Conservation (phyloP, 2,113 vertebrate species). For the Ovis aries region DNA sequence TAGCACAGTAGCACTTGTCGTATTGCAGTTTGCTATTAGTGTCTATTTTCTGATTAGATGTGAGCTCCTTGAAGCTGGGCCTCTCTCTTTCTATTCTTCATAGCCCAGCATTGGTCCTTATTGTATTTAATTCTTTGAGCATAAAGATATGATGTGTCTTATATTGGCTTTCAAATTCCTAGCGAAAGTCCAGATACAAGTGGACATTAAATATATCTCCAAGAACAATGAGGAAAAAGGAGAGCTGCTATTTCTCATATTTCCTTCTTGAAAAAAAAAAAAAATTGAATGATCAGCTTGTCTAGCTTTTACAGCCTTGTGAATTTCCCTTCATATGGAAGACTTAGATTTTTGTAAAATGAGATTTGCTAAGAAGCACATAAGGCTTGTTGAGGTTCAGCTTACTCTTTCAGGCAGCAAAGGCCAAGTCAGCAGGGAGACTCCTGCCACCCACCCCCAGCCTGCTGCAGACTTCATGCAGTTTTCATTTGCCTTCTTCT, state of each 20-base stretch:
- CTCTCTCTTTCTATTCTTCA: not conserved
- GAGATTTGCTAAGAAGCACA: conserved; percentile 19
- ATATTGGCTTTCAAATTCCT: not conserved
- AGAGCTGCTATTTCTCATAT: not conserved
- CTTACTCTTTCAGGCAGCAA: conserved; percentile 36
- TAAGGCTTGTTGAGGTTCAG: conserved; percentile 34
- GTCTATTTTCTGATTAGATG: not conserved
- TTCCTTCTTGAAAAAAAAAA: not conserved
- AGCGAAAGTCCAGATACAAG: not conserved
- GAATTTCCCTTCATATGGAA: conserved; percentile 7
- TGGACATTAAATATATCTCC: not conserved
- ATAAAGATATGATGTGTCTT: not conserved
- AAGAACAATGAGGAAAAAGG: not conserved
- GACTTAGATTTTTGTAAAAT: conserved; percentile 3
- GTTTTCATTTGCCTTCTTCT: conserved; percentile 68
- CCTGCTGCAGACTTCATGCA: conserved; percentile 42
- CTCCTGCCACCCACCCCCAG: not conserved
- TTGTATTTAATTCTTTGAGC: not conserved
- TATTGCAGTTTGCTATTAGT: not conserved
- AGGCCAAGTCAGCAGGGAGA: conserved; percentile 64
- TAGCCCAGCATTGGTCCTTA: not conserved
- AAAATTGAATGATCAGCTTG: not conserved
- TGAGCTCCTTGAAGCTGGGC: not conserved
- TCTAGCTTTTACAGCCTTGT: not conserved
- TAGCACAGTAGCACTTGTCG: not conserved